Evolutionary conservation across 2,888 invertebrate genomes (phyloP), one percentile per base, ranked within the genome.

Genomic region (Kuschelorhynchus macadamiae): DNA sequence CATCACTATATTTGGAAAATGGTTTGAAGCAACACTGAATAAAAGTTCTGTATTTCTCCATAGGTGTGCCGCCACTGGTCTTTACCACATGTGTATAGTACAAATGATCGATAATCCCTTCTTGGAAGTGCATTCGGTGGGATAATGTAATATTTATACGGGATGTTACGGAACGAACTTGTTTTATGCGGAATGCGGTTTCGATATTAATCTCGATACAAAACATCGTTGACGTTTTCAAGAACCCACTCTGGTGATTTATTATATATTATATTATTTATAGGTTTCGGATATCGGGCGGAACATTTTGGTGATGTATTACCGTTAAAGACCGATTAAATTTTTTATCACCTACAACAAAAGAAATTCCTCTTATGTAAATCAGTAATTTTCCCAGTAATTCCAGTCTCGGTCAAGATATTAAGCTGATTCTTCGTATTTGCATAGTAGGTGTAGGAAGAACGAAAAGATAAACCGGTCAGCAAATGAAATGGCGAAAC

Each of bases 91-190:
- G n/a, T n/a, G n/a, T n/a, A n/a, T n/a, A n/a, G n/a, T n/a, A n/a
- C n/a, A n/a, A 30, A 30, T 7, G 50, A 50, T 50, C 50, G 12
- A 11, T 33, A 52, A 62, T 52, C 33, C 42, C n/a, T 57, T 52
- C 61, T 32, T n/a, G 32, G 61, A 53, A 60, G 8, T 32, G 50
- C 42, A 62, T 44, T 11, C 12, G 42, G 44, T 18, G 30, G 32
- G 44, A 62, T 50, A 50, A 41, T 50, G 16, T 39, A 49, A 41
- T 61, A 61, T 52, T 62, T 52, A 62, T 52, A 52, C 44, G 16
- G 44, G 32, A 44, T 62, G 53, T 62, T 62, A 62, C 52, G 52
- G 32, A 52, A 52, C 42, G 42, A 52, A 44, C 32, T 42, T 62
- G 36, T 52, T 52, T 53, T 52, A 7, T 18, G 18, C 12, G 44